phyloP scores from a whole-genome alignment of 1,140 invertebrate species.

The Drosophila ambigua region DNA sequence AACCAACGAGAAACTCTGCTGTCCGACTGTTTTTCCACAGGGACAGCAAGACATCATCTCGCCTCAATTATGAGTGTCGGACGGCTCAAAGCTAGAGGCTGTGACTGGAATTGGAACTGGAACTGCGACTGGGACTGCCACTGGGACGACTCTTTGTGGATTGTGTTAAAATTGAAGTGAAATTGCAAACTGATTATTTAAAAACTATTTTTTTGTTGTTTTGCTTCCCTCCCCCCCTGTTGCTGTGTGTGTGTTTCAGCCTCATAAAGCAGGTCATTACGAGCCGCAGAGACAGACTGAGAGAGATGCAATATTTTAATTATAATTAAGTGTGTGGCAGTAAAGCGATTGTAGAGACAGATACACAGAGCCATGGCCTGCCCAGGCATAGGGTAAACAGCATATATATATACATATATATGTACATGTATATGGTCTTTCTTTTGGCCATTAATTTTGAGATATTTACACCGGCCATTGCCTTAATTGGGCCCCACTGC shows the following conservation, averaged over 20 bases:
- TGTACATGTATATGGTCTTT: slow-evolving; percentile 18
- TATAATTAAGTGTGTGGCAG: slow-evolving; percentile 69
- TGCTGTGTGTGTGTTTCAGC: background rate
- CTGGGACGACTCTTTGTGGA: slow-evolving; percentile 51
- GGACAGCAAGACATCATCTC: slow-evolving; percentile 3
- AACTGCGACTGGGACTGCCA: slow-evolving; percentile 1
- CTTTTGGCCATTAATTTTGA: slow-evolving; percentile 66
- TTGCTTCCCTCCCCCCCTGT: slow-evolving; percentile 2
- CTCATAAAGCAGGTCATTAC: slow-evolving; percentile 21
- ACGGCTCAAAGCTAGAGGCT: slow-evolving; percentile 13
- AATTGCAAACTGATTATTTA: slow-evolving; percentile 76
- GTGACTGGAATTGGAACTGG: background rate
- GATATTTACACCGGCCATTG: slow-evolving; percentile 42
- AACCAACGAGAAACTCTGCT: slow-evolving; percentile 8
- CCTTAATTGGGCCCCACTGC: slow-evolving; percentile 32
- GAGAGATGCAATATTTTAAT: slow-evolving; percentile 56
- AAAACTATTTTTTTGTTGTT: slow-evolving; percentile 26
- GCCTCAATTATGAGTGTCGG: slow-evolving; percentile 58
- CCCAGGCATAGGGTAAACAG: too few relatives aligned
- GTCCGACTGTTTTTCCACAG: background rate
- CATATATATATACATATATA: too few relatives aligned
- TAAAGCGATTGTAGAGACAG: slow-evolving; percentile 52
- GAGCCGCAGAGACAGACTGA: slow-evolving; percentile 39
- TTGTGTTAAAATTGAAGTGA: slow-evolving; percentile 73
- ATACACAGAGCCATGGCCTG: slow-evolving; percentile 9